Evolutionary conservation across 2,113 vertebrate genomes (phyloP).

Genomic region (Petrocephalus microphthalmus): DNA sequence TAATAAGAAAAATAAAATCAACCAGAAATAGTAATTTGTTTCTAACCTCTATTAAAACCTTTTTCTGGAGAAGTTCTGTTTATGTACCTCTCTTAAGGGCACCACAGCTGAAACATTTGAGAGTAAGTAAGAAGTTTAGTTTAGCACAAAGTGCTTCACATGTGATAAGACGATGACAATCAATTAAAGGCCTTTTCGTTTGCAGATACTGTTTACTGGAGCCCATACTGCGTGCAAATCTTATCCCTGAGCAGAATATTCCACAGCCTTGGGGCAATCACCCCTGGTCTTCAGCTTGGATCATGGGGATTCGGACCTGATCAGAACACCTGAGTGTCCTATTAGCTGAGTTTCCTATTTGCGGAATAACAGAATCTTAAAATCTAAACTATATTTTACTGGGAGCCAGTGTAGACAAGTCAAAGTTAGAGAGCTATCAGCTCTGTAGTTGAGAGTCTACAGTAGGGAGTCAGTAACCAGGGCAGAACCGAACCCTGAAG

Average conservation of each 20-base stretch:
- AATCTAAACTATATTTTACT: not conserved
- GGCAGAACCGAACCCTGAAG: not conserved
- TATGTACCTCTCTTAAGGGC: not conserved
- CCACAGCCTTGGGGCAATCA: not conserved
- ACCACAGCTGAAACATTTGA: not conserved
- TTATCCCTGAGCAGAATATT: not conserved
- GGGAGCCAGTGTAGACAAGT: not conserved
- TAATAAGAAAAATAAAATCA: not conserved
- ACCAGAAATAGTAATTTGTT: not conserved
- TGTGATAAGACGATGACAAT: not conserved
- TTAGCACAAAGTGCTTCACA: not conserved
- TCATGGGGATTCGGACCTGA: not conserved
- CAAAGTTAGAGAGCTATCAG: not conserved
- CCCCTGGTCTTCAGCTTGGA: not conserved
- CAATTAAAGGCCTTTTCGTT: not conserved
- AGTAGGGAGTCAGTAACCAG: not conserved
- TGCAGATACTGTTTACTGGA: not conserved
- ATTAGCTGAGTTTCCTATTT: not conserved
- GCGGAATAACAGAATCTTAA: not conserved
- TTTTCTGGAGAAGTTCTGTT: not conserved
- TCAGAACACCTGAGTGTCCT: not conserved
- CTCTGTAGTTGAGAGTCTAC: not conserved
- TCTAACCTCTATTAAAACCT: not conserved
- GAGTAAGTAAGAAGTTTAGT: not conserved
- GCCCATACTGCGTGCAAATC: not conserved